phyloP scores from a whole-genome alignment of 2,888 invertebrate species.

The Linnaemya tessellans region DNA sequence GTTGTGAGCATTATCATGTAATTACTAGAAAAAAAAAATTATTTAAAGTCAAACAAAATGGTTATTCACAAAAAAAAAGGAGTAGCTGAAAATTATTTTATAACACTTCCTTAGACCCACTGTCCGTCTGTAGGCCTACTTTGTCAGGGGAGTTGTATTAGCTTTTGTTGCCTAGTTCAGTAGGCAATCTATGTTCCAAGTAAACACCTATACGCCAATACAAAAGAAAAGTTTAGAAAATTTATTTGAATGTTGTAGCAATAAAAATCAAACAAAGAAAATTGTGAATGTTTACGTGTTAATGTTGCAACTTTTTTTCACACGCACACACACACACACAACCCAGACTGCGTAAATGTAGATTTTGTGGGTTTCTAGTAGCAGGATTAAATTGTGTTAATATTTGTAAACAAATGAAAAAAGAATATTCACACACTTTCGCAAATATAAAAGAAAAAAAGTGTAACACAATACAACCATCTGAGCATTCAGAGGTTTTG shows the following conservation, averaged over 20 bases:
- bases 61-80: no score
- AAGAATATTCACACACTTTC: background rate
- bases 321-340: background rate
- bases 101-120: background rate
- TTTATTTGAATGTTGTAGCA: constrained; percentile 23
- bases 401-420: constrained; percentile 36
- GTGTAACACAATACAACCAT: background rate
- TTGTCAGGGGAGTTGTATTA: constrained; percentile 13
- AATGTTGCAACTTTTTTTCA: constrained; percentile 2
- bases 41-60: no score
- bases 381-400: constrained; percentile 57
- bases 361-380: constrained; percentile 52
- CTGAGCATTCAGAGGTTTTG: background rate
- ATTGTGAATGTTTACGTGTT: background rate
- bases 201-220: constrained; percentile 5
- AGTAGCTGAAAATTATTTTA: no score
- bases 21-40: no score
- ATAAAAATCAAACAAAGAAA: constrained; percentile 1
- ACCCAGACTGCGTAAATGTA: constrained; percentile 42
- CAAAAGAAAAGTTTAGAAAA: background rate
- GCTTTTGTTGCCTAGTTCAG: constrained; percentile 53
- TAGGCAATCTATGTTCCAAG: constrained; percentile 54
- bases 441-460: background rate
- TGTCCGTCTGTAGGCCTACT: background rate
- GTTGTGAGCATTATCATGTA: no score